Evolutionary conservation across 2,797 vertebrate species (phyloP), one percentile per base, ranked within the genome.

Genomic region (Phaenicophaeus curvirostris): DNA sequence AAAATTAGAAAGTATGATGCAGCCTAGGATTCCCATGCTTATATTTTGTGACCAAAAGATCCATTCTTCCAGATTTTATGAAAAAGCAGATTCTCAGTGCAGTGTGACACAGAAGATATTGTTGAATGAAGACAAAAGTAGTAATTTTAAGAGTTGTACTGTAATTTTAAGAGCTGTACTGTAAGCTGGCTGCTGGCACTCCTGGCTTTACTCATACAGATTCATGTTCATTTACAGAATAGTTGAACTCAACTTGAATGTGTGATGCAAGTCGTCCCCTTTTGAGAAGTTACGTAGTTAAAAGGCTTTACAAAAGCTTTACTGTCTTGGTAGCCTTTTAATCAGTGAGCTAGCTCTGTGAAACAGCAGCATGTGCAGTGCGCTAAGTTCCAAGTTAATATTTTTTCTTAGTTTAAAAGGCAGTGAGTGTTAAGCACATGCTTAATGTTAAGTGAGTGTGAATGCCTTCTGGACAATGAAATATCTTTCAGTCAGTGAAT

Each of bases 321-420:
- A 31, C 72, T 83, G 53, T 62, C 59, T 50, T 42, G 62, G 30
- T 81, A 89, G 62, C 42, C 69, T 89, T 93, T 90, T 51, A 48
- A 71, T 78, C 53, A 68, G 39, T 62, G 82, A 89, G 68, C 37
- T 93, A 0, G 0, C 68, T 86, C 28, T 78, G 27, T 85, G 50
- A 31, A 44, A 55, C 44, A 80, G 33, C 44, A 73, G 69, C 66
- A 28, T 75, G n/a, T 65, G 24, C 31, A 59, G 17, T 46, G 59
- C 50, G 57, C 31, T 24, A 54, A 55, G 44, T 31, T 94, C n/a
- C 75, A 72, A 79, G 35, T 85, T 87, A 92, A n/a, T 95, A 62
- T 85, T 85, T 95, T 89, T 87, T 16, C 41, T 80, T 74, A 12
- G 46, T 83, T 85, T 83, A 77, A 80, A 80, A 89, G 71, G n/a